Conservation (phyloP, 2,113 vertebrate genomes). For the Ursus arctos region DNA sequence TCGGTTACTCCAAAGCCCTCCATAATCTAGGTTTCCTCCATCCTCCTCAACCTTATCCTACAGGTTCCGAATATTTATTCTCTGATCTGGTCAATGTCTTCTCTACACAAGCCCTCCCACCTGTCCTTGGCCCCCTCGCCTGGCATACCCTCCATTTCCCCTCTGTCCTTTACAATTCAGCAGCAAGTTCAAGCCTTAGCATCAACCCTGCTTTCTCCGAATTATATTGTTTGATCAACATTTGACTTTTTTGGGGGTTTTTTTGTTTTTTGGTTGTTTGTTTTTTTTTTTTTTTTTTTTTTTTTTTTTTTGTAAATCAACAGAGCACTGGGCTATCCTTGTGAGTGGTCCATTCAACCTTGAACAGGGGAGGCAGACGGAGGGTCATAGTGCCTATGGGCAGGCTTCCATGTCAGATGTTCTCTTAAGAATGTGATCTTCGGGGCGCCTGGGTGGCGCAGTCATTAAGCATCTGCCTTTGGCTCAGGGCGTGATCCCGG, state of each 20-base stretch:
- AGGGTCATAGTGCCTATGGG: background rate
- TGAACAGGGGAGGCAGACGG: background rate
- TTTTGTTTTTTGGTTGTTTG: background rate
- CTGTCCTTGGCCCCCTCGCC: background rate
- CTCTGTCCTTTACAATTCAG: background rate
- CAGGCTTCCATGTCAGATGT: background rate
- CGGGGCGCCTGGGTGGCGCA: too few relatives aligned
- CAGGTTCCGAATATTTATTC: background rate
- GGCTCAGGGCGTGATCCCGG: too few relatives aligned
- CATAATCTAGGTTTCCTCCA: background rate
- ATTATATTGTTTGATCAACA: background rate
- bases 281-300: too few relatives aligned
- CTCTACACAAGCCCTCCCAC: background rate
- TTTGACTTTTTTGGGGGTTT: background rate
- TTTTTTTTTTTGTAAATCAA: background rate
- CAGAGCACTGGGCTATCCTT: background rate
- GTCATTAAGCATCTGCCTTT: too few relatives aligned
- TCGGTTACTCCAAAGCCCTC: background rate
- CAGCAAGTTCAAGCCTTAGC: background rate
- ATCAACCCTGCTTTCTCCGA: background rate
- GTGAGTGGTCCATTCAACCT: background rate
- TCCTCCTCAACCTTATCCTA: background rate
- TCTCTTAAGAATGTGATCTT: background rate
- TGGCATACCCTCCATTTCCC: background rate
- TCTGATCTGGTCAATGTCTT: background rate